Evolutionary conservation across 2,797 vertebrate genomes (phyloP).

Genomic region (Cheirogaleus major): DNA sequence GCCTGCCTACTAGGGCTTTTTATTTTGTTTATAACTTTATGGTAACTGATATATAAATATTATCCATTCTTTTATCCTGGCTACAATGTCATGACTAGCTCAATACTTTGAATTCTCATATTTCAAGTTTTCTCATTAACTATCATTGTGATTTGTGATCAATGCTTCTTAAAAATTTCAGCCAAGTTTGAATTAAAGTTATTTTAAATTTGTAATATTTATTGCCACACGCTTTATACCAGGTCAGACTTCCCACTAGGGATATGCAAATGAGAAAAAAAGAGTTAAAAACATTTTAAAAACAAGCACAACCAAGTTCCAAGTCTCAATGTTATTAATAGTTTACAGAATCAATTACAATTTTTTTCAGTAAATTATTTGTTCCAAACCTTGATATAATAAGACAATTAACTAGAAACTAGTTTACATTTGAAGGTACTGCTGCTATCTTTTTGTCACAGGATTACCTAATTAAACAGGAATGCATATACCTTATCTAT

Average conservation of each 20-base stretch:
- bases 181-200: not conserved
- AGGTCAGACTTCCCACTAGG: not conserved
- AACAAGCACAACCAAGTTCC: not conserved
- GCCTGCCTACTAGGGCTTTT: not conserved
- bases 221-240: not conserved
- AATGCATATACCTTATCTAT: not conserved
- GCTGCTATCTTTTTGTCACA: not conserved
- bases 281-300: not conserved
- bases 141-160: not conserved
- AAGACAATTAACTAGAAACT: not conserved
- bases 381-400: not conserved
- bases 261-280: not conserved
- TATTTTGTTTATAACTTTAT: not conserved
- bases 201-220: slow-evolving; percentile 19
- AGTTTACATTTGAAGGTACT: not conserved
- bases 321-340: not conserved
- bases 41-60: not conserved
- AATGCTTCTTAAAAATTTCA: not conserved
- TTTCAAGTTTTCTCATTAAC: not conserved
- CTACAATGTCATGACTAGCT: not conserved
- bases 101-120: not conserved
- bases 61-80: not conserved
- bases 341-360: not conserved
- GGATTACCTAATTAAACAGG: not conserved
- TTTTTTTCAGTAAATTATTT: not conserved